phyloP scores from a whole-genome alignment of 2,888 invertebrate species.

The Idaea biselata region DNA sequence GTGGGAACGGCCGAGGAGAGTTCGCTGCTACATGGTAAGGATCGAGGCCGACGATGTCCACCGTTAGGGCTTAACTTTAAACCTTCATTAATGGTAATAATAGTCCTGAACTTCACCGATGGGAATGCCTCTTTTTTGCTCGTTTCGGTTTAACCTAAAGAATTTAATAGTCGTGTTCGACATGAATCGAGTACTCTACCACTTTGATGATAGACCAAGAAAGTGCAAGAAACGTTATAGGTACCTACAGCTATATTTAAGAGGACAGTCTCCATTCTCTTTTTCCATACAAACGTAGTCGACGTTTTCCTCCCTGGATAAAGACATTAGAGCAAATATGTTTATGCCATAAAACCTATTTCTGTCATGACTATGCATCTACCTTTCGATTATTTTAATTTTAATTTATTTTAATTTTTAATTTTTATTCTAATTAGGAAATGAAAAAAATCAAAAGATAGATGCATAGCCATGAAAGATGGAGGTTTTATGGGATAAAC shows the following conservation, averaged over 20 bases:
- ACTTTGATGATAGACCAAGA: conserved; percentile 30
- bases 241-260: conserved; percentile 7
- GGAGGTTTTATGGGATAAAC: no score
- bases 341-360: no score
- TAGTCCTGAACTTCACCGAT: conserved; percentile 60
- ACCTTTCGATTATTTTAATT: no score
- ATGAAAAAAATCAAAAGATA: no score
- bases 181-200: conserved; percentile 29
- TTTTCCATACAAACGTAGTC: no score
- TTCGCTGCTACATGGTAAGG: conserved; percentile 62
- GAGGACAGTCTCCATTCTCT: no score
- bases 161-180: conserved; percentile 59
- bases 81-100: conserved; percentile 74
- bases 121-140: conserved; percentile 69
- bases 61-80: conserved; percentile 69
- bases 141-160: conserved; percentile 44
- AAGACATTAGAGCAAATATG: no score
- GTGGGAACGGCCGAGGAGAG: conserved; percentile 62
- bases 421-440: no score
- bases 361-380: no score
- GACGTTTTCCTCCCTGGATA: no score
- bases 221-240: conserved; percentile 28
- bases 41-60: conserved; percentile 67
- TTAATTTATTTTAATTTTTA: no score
- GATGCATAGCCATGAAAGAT: no score